These are phyloP conservation scores for Ceramica pisi DNA, from an alignment of 2,888 invertebrate species.

Conservation along the genomic window DNA sequence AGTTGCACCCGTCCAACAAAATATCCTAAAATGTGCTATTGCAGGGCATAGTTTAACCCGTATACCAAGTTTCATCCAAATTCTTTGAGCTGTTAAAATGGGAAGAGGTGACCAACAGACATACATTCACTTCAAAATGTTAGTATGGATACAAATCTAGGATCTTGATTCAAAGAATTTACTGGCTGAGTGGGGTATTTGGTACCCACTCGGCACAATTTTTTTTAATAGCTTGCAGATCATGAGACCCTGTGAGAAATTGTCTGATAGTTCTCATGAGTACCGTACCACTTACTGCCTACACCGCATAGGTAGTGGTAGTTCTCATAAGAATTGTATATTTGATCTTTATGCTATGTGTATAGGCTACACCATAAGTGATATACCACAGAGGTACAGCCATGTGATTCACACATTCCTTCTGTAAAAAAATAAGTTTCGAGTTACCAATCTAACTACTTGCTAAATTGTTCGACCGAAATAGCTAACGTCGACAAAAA, in stretches of 20 bases:
- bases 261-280: not conserved
- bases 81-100: no score
- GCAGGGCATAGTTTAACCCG: no score
- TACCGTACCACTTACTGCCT: not conserved
- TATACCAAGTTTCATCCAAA: no score
- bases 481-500: conserved; percentile 24
- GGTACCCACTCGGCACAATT: not conserved
- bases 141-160: no score
- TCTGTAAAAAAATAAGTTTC: conserved; percentile 30
- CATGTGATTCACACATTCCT: conserved; percentile 11
- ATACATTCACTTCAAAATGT: no score
- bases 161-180: not conserved
- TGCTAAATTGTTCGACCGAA: conserved; percentile 3
- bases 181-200: not conserved
- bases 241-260: not conserved
- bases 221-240: not conserved
- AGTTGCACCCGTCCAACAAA: no score
- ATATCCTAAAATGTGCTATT: no score
- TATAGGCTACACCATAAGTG: no score
- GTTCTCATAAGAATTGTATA: not conserved
- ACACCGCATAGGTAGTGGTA: no score
- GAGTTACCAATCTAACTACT: conserved; percentile 11
- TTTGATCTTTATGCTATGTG: not conserved
- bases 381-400: no score
- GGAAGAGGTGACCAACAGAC: no score